A percentile compares a stretch with the other conserved stretches of the same genome.
Conservation (phyloP, 1,140 invertebrate species). For the Aphelinus atriplicis region DNA sequence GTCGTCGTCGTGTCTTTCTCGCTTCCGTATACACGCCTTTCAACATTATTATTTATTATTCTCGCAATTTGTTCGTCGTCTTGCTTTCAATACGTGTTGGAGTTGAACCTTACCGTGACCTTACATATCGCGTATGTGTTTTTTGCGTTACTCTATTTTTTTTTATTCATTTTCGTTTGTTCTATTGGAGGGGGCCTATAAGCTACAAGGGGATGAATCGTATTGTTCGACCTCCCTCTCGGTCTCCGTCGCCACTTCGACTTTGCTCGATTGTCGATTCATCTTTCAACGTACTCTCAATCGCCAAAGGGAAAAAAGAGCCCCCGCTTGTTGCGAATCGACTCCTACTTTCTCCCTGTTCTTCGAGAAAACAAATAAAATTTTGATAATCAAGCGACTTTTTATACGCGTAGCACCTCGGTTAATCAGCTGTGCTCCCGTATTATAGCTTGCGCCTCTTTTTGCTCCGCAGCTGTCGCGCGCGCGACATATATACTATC, state of each 20-base stretch:
- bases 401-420: not conserved
- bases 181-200: constrained; percentile 30
- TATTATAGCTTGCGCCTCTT: not conserved
- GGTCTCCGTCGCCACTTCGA: not conserved
- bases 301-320: too few relatives aligned
- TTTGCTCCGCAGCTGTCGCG: not conserved
- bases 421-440: not conserved
- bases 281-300: too few relatives aligned
- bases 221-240: not conserved
- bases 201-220: constrained; percentile 43
- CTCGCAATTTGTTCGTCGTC: not conserved
- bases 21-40: not conserved
- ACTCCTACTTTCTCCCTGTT: too few relatives aligned
- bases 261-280: too few relatives aligned
- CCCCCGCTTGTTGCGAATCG: too few relatives aligned
- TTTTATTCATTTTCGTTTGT: not conserved
- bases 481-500: not conserved
- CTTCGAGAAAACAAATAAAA: too few relatives aligned
- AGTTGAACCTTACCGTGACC: constrained; percentile 63
- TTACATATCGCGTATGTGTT: constrained; percentile 44
- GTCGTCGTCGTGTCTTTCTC: not conserved
- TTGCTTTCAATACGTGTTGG: constrained; percentile 46
- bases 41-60: not conserved
- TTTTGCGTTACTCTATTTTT: constrained; percentile 9
- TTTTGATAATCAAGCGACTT: constrained; percentile 13